Evolutionary conservation across 2,888 invertebrate species (phyloP).

Genomic region (Tenthredo scrophulariae): DNA sequence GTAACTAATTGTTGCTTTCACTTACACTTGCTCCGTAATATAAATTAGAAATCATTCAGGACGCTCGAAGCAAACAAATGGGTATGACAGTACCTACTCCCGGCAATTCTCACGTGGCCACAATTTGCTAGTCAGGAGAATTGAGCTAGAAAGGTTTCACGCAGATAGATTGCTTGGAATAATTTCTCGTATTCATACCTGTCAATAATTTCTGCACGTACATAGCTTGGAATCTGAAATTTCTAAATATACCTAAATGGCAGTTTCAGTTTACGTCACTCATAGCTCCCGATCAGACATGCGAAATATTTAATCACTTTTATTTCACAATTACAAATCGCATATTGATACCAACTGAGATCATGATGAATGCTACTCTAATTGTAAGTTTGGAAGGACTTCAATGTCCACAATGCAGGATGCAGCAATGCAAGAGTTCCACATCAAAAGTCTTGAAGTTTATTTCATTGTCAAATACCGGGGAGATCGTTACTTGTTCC

Average conservation of each 20-base stretch:
- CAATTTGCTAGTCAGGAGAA: background rate
- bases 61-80: background rate
- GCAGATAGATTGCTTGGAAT: background rate
- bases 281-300: no score
- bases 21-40: background rate
- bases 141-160: background rate
- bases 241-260: background rate
- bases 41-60: background rate
- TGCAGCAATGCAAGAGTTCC: background rate
- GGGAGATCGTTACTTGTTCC: background rate
- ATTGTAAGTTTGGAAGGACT: background rate
- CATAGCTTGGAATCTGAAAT: background rate
- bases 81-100: background rate
- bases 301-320: background rate
- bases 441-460: background rate
- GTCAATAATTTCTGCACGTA: background rate
- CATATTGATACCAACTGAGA: background rate
- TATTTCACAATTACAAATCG: background rate
- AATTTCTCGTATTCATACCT: background rate
- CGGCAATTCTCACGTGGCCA: background rate
- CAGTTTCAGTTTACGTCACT: constrained; percentile 4
- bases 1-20: background rate
- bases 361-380: background rate
- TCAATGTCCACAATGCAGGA: background rate
- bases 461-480: background rate